Base-by-base conservation (phyloP, 2,888 invertebrate genomes). In the Cheilosia scutellata region DNA sequence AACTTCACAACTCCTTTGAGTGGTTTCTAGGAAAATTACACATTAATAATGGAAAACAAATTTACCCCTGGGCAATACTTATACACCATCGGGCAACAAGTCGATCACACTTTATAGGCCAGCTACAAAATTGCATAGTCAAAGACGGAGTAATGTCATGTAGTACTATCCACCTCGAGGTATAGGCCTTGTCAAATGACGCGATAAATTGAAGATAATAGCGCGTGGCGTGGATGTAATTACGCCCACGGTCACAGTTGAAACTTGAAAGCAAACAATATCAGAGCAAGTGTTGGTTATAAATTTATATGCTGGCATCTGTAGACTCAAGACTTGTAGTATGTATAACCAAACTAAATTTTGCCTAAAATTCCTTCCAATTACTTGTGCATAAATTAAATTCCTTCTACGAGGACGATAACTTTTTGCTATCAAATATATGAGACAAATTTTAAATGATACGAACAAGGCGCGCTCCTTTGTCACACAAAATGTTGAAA, bases 321-420 rank as follows among this genome's bases (percentile, higher is more conserved):
- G 47, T 16, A 5, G 16, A 16, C 2, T n/a, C n/a, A n/a, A n/a
- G n/a, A n/a, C n/a, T n/a, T 5, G 2, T 13, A 51, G 25, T 11
- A n/a, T n/a, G n/a, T n/a, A n/a, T n/a, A 5, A 11, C 11, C 27
- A 29, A 51, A 27, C 51, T 51, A 4, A 51, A 29, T 27, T 27
- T 20, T 1, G 16, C 7, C 1, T 4, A 16, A 16, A 47, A n/a
- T 47, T 51, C 13, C 29, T 13, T 29, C 27, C 51, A 51, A 51
- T 72, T 62, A 62, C 51, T 62, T 31, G 4, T 42, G 51, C 58
- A 60, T 76, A 76, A 68, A 68, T 76, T 68, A 76, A 53, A 60
- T 60, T 51, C 20, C 29, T 27, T 31, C 40, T 29, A 16, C 40
- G 7, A 40, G 63, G 53, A 74, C 53, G 53, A 11, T 7, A 42